Evolutionary conservation across 2,888 invertebrate species (phyloP), one percentile per base, ranked within the genome.

Genomic region (Meiosimyza decipiens): DNA sequence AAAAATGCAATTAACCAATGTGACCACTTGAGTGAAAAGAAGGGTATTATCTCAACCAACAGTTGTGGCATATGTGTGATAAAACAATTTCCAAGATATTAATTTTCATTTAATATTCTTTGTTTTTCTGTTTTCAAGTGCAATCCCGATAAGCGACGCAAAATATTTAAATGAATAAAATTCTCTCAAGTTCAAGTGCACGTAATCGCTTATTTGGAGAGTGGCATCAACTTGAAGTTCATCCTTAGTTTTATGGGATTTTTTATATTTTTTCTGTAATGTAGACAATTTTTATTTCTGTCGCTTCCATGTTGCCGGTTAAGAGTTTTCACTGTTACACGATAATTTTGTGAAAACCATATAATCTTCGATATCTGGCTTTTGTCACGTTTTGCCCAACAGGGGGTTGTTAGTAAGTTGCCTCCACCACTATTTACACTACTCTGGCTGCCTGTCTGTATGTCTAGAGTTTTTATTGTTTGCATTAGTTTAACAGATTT

Each of bases 341-440:
- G 59, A 13, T 59, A 15, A 22, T 22, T 50, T 64, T 40, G 63
- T 18, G 6, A 33, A 13, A 40, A 49, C 12, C 6, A 5, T 69
- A 22, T 69, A 69, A 69, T 69, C 50, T 57, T 28, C 9, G 33
- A 13, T 57, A 50, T 60, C 49, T 18, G 18, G 6, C 15, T 60
- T 60, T 69, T 59, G 69, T 69, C 69, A 69, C 69, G 69, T 69
- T 60, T 60, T 50, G 13, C 51, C 16, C 60, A 57, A 59, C 69
- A n/a, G 51, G 54, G 52, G 49, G 49, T 33, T 3, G 12, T 15
- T 55, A 18, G 55, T 55, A 11, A 2, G 15, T 11, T 57, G 57
- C 9, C 11, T 28, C 28, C 11, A 55, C 16, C 16, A 57, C 55
- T 18, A 57, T 15, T 11, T 12, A 28, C 3, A 28, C 11, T 57